Evolutionary conservation across 1,140 invertebrate species (phyloP).

Genomic region (Whitmania pigra): DNA sequence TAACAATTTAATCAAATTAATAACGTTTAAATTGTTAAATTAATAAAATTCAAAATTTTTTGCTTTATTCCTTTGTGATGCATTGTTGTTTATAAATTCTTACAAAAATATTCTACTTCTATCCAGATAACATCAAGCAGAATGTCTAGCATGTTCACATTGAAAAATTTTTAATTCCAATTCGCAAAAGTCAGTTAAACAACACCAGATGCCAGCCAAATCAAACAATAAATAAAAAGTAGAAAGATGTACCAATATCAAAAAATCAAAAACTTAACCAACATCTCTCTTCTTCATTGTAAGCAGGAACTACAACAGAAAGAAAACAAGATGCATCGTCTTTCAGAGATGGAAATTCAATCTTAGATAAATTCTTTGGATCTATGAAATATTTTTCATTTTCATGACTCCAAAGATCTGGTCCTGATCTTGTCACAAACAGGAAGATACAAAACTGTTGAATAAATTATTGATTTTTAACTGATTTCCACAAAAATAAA

Average conservation of each 20-base stretch:
- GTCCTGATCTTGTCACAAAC: conserved; percentile 38
- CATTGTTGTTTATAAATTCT: no score
- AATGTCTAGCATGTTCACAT: no score
- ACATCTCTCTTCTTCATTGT: conserved; percentile 83
- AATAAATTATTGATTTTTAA: no score
- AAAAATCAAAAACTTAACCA: conserved; percentile 39
- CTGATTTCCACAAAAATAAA: no score
- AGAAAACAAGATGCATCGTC: conserved; percentile 58
- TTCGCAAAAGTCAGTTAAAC: neutral
- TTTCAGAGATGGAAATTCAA: conserved; percentile 59
- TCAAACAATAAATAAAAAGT: neutral
- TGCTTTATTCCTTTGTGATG: no score
- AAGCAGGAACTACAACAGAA: conserved; percentile 86
- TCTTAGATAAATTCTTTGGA: conserved; percentile 46
- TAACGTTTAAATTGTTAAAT: no score
- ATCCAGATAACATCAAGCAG: no score
- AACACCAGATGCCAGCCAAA: no score
- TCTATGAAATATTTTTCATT: conserved; percentile 66
- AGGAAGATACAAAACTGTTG: conserved; percentile 11
- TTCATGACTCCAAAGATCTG: conserved; percentile 53
- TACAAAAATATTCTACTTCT: no score
- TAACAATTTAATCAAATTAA: no score
- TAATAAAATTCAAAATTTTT: no score
- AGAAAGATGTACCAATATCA: neutral
- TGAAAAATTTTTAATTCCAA: neutral